Evolutionary conservation across 2,888 invertebrate species (phyloP), one percentile per base, ranked within the genome.

Genomic region (Leptogaster cylindrica): DNA sequence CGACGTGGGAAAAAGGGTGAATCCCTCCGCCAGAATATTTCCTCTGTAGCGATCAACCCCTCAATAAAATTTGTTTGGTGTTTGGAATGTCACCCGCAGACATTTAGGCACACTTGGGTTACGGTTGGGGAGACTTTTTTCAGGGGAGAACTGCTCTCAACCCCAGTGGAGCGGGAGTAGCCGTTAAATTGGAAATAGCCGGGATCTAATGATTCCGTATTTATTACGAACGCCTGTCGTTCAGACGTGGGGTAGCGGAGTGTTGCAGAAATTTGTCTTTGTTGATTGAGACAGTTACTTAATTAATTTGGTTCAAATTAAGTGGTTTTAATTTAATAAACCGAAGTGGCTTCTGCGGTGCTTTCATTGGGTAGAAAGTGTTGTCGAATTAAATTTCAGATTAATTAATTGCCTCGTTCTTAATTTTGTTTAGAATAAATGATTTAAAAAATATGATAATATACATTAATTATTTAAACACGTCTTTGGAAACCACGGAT

Each of bases 61-160:
- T 76, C 77, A 79, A 80, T 78, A 77, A 79, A 77, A 77, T 77
- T 78, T 77, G 76, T 77, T 77, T 76, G 78, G 77, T 77, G 78
- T 78, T 76, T 76, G 76, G 75, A 74, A 76, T 79, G 80, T 80
- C 80, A 81, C 76, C 77, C 77, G 75, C 80, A 81, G 80, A 80
- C 77, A 77, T 77, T 75, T 70, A 65, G 69, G 69, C 68, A 68
- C 70, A 69, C 68, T 68, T 69, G 65, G 65, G 61, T 68, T 67
- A 51, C 16, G 52, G 50, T n/a, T 16, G 65, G 46, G 41, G 20
- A 5, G 44, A 41, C 27, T 66, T 51, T 66, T 61, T 68, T 68
- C 61, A 16, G 41, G 39, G 27, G 41, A 41, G 68, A 65, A n/a
- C n/a, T n/a, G n/a, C n/a, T n/a, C 28, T 8, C 4, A 65, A 23